Evolutionary conservation across 2,113 vertebrate species (phyloP).

Genomic region (Lepidothrix coronata): DNA sequence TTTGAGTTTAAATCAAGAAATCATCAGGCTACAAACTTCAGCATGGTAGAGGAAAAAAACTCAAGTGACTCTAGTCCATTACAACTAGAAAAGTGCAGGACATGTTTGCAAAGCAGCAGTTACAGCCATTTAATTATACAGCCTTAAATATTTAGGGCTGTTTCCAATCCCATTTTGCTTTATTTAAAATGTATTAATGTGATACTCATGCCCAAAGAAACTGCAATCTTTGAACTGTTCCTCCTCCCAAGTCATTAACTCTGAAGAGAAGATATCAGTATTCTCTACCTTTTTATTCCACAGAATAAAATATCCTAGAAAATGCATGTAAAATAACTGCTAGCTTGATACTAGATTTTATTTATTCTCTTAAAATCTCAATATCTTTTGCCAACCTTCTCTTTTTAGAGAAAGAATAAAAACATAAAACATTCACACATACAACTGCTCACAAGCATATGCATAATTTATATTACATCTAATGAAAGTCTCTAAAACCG

Average conservation of each 20-base stretch:
- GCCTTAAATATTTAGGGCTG: neutral
- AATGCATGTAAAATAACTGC: neutral
- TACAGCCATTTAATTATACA: neutral
- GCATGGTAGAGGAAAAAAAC: neutral
- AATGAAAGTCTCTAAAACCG: neutral
- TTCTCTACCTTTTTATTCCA: neutral
- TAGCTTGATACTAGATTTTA: neutral
- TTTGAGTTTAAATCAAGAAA: neutral
- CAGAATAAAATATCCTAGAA: neutral
- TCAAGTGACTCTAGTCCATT: neutral
- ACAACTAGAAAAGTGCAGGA: neutral
- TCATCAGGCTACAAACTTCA: neutral
- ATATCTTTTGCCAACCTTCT: neutral
- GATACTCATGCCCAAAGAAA: neutral
- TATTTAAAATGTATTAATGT: neutral
- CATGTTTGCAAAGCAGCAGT: neutral
- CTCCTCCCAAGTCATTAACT: neutral
- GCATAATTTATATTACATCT: neutral
- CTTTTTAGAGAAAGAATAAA: neutral
- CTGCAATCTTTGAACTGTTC: neutral
- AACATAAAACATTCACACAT: neutral
- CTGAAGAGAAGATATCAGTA: neutral
- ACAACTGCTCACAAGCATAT: neutral
- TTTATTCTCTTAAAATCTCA: neutral
- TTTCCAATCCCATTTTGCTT: neutral